Conservation (phyloP, 1,140 invertebrate species). For the Dinoponera quadriceps region DNA sequence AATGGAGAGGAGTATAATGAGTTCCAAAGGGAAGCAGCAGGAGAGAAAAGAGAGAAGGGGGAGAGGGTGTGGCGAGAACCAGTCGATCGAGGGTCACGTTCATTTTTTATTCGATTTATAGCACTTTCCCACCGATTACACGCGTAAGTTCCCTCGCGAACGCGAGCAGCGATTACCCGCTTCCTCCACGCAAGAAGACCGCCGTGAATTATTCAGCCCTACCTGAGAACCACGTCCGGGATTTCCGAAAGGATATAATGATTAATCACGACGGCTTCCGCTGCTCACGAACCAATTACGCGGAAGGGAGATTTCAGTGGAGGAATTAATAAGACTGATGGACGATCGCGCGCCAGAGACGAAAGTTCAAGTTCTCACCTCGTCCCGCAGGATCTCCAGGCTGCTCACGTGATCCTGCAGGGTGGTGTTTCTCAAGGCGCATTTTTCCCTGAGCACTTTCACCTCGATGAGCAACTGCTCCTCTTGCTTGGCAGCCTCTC, state of each 20-base stretch:
- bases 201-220: slow-evolving; percentile 46
- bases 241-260: slow-evolving; percentile 42
- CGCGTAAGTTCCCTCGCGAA: slow-evolving; percentile 26
- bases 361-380: slow-evolving; percentile 85
- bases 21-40: too few relatives aligned
- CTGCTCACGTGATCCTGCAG: slow-evolving; percentile 94
- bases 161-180: slow-evolving; percentile 30
- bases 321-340: slow-evolving; percentile 17
- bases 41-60: slow-evolving; percentile 49
- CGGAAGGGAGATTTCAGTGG: background rate
- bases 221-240: slow-evolving; percentile 22
- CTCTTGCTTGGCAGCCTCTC: slow-evolving; percentile 93
- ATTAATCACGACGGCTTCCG: slow-evolving; percentile 47
- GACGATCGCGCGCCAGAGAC: slow-evolving; percentile 1
- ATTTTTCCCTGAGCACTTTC: slow-evolving; percentile 93
- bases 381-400: slow-evolving; percentile 94
- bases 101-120: slow-evolving; percentile 12
- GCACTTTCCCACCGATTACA: slow-evolving; percentile 21
- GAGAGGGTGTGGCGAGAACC: slow-evolving; percentile 41
- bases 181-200: slow-evolving; percentile 46
- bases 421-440: slow-evolving; percentile 90
- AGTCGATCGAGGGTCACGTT: slow-evolving; percentile 57
- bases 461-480: slow-evolving; percentile 92
- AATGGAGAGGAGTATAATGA: too few relatives aligned
- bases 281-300: slow-evolving; percentile 5